A percentile compares a stretch with the other conserved stretches of the same genome.
Evolutionary conservation across 2,888 invertebrate genomes (phyloP).

Genomic region (Lampropteryx suffumata): DNA sequence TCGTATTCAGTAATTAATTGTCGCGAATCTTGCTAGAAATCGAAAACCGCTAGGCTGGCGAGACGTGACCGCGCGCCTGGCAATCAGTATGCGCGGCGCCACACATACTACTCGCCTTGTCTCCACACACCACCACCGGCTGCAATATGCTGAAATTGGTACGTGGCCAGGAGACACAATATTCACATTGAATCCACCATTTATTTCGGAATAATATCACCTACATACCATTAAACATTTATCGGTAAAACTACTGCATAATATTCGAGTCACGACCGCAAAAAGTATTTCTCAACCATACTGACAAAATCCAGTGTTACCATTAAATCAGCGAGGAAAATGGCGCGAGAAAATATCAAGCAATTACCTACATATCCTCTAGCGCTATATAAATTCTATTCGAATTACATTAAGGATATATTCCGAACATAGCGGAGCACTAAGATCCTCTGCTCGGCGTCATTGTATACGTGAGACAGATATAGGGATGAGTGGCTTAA

Average conservation of each 20-base stretch:
- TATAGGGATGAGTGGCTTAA: conserved; percentile 73
- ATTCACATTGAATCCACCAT: conserved; percentile 44
- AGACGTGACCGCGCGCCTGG: conserved; percentile 34
- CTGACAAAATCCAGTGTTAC: conserved; percentile 31
- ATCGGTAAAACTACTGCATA: conserved; percentile 28
- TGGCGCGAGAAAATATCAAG: conserved; percentile 24
- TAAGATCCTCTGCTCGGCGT: conserved; percentile 54
- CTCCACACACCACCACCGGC: conserved; percentile 55
- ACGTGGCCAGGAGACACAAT: conserved; percentile 64
- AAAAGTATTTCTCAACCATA: conserved; percentile 31
- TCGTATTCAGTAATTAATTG: conserved; percentile 31
- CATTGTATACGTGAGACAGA: conserved; percentile 71
- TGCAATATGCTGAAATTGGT: conserved; percentile 77
- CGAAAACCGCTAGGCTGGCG: conserved; percentile 35
- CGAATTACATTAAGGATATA: conserved; percentile 32
- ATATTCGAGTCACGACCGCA: conserved; percentile 30
- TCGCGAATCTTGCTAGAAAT: conserved; percentile 38
- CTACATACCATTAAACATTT: conserved; percentile 31
- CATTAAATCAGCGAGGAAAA: conserved; percentile 24
- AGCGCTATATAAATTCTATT: conserved; percentile 27
- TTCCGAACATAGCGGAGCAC: conserved; percentile 21
- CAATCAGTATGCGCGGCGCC: conserved; percentile 66
- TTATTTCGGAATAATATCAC: conserved; percentile 35
- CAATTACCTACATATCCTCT: conserved; percentile 17
- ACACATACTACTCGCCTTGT: conserved; percentile 51